Base-by-base conservation (phyloP, 1,140 invertebrate species). In the Sycobia sp. region DNA sequence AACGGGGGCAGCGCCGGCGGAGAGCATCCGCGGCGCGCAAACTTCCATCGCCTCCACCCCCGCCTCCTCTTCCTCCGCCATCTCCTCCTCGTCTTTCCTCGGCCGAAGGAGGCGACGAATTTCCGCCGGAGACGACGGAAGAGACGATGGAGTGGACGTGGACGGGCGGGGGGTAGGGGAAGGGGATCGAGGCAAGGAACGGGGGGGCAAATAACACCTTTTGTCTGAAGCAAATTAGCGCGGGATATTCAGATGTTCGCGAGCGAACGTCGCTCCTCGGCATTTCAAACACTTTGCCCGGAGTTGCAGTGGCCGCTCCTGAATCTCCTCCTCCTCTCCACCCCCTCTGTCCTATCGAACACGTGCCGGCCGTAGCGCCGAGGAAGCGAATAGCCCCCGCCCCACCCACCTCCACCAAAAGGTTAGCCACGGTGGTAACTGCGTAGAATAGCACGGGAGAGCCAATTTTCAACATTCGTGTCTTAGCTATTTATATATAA, bases 121-220 rank as follows among this genome's bases (percentile, higher is more conserved):
- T 68, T 53, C 46, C 29, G 49, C 64, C 53, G 22, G 69, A 66
- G 44, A 64, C 44, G 61, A 63, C 44, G 41, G 20, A 32, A 49
- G 22, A 3, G 25, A 32, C 7, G 20, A n/a, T 4, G 23, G 5
- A 10, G 14, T 18, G 14, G 20, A 44, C 4, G 9, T 1, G 18
- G 11, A 27, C n/a, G 29, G 29, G 29, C 11, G 25, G 22, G 25
- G 14, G 8, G 25, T 1, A 16, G 2, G 1, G 23, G 13, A 27
- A 3, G 23, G 5, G 14, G 20, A 44, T 9, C 22, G 20, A 44
- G 13, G 1, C 11, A 25, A 4, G 1, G 43, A 4, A 10, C 53
- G 49, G 1, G 46, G 44, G 62, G 46, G 71, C n/a, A n/a, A 75
- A 76, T 76, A 76, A 76, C 71, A 75, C 70, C 77, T 80, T 80